These are phyloP conservation scores for Anisognathus igniventris DNA, from an alignment of 2,797 vertebrate genomes.

Conservation along the genomic window DNA sequence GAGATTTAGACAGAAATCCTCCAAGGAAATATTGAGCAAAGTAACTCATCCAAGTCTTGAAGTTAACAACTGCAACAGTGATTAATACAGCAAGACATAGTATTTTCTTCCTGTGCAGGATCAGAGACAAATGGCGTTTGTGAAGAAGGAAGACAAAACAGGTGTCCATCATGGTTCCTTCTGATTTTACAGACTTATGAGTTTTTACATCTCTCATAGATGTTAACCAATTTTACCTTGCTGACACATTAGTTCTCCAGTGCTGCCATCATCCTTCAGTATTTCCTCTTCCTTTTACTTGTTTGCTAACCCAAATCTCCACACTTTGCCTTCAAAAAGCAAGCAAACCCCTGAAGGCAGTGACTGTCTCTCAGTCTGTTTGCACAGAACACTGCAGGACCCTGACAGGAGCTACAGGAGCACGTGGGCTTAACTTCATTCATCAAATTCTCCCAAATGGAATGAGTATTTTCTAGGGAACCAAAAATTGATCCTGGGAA, in stretches of 20 bases:
- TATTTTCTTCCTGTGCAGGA: neutral
- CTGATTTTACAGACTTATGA: neutral
- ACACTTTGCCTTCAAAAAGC: neutral
- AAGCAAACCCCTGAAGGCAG: neutral
- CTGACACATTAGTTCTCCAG: neutral
- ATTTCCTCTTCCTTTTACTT: neutral
- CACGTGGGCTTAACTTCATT: neutral
- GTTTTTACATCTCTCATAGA: neutral
- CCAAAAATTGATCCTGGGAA: neutral
- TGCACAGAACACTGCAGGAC: neutral
- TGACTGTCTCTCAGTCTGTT: neutral
- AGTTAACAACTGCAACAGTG: neutral
- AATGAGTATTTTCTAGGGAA: neutral
- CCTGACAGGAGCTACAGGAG: neutral
- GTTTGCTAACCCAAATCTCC: neutral
- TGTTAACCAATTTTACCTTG: neutral
- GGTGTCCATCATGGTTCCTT: neutral
- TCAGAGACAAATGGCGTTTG: neutral
- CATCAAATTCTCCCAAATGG: neutral
- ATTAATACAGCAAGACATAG: neutral
- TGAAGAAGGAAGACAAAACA: neutral
- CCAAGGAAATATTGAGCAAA: neutral
- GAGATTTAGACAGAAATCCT: neutral
- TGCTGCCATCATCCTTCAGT: neutral
- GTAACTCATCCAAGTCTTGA: neutral